phyloP scores from a whole-genome alignment of 2,888 invertebrate genomes.

The Agrochola lota region DNA sequence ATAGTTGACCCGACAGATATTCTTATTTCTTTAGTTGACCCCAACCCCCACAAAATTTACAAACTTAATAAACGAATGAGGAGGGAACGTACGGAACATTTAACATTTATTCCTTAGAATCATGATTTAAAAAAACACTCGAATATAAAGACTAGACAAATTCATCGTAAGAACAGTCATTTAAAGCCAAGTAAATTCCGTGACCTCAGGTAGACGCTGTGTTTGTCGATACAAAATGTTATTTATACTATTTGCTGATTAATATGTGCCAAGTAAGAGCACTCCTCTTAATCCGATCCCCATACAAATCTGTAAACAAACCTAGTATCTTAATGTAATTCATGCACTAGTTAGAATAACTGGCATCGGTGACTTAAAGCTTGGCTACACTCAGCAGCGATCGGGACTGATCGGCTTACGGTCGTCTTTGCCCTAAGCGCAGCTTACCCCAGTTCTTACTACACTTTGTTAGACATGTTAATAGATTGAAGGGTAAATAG shows the following conservation, averaged over 20 bases:
- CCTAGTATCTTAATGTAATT: constrained; percentile 39
- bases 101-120: neutral
- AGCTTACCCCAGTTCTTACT: constrained; percentile 58
- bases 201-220: too few species aligned
- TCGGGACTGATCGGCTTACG: constrained; percentile 55
- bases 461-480: constrained; percentile 45
- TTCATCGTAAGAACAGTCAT: too few species aligned
- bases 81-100: neutral
- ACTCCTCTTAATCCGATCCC: neutral
- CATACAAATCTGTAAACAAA: constrained; percentile 21
- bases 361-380: constrained; percentile 43
- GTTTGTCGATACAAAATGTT: neutral
- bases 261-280: neutral
- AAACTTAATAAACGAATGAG: neutral
- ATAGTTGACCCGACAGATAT: neutral
- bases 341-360: constrained; percentile 35
- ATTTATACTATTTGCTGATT: neutral
- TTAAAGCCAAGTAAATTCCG: neutral
- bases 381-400: constrained; percentile 42
- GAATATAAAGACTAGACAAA: neutral
- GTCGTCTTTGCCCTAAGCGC: constrained; percentile 47
- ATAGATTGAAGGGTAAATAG: constrained; percentile 46
- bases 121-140: neutral
- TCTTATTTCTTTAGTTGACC: neutral
- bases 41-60: neutral